Percentiles rank a stretch among this genome's conserved stretches.
phyloP scores from a whole-genome alignment of 2,113 vertebrate genomes.

The Rafetus swinhoei region DNA sequence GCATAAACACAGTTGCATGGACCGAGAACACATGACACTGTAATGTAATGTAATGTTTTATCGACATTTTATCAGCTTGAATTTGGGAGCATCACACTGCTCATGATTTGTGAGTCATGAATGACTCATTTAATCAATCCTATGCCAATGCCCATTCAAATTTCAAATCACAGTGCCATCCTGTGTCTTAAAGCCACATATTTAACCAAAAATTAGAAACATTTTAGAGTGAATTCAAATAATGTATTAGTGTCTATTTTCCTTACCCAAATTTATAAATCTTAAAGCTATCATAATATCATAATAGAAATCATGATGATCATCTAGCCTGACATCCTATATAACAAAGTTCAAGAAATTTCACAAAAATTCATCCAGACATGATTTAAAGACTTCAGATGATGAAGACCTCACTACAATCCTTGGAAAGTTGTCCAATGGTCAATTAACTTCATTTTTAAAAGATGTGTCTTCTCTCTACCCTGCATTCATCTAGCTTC shows the following conservation, averaged over 20 bases:
- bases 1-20: neutral
- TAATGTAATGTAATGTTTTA: no score
- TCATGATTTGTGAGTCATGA: neutral
- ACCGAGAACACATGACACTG: neutral
- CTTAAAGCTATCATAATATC: neutral
- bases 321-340: neutral
- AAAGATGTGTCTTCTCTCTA: neutral
- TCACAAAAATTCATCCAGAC: neutral
- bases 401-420: neutral
- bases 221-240: neutral
- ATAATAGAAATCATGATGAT: neutral
- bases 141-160: neutral
- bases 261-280: neutral
- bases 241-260: neutral
- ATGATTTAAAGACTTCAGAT: neutral
- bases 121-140: neutral
- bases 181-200: neutral
- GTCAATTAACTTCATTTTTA: neutral
- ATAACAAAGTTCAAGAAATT: neutral
- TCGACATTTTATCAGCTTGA: neutral
- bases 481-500: neutral
- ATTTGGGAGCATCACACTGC: neutral
- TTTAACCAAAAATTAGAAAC: neutral
- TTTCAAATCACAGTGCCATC: neutral
- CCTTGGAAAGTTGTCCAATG: neutral